These are phyloP conservation scores for Eucidaris tribuloides DNA, from an alignment of 35 echinoderm and acorn worm genomes.

Conservation along the genomic window DNA sequence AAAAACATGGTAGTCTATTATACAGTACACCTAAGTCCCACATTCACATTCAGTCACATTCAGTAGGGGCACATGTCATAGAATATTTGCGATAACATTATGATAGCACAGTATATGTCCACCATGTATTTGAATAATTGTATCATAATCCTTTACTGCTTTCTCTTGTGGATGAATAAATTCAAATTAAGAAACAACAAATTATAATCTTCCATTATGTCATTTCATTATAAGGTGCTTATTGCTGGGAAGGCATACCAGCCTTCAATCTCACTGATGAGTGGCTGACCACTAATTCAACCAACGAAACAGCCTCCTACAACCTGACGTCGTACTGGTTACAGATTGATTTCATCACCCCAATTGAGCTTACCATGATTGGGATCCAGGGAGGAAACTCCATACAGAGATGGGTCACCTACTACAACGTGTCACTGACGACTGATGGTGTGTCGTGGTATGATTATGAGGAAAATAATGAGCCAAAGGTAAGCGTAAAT, in stretches of 20 bases:
- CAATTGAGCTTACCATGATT: constrained; percentile 60
- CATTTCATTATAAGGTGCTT: no score
- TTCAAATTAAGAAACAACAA: no score
- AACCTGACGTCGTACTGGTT: constrained; percentile 39
- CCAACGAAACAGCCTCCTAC: not conserved
- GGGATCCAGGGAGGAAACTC: constrained; percentile 54
- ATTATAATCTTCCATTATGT: no score
- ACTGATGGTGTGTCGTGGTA: constrained; percentile 44
- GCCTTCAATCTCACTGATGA: constrained; percentile 11
- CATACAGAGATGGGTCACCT: constrained; percentile 64
- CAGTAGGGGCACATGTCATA: no score
- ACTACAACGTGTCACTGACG: constrained; percentile 66
- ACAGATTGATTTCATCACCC: constrained; percentile 62
- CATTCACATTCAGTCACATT: no score
- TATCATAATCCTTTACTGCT: no score
- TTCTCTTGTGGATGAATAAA: no score
- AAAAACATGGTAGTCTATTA: no score
- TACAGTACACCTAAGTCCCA: no score
- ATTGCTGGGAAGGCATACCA: constrained; percentile 39
- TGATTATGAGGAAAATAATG: constrained; percentile 58
- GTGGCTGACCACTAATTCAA: not conserved
- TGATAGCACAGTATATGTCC: no score
- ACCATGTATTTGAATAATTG: no score
- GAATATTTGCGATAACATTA: no score
- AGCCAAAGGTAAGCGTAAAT: constrained; percentile 38